Evolutionary conservation across 2,797 vertebrate genomes (phyloP), one percentile per base, ranked within the genome.

Genomic region (Fistularia tabacaria): DNA sequence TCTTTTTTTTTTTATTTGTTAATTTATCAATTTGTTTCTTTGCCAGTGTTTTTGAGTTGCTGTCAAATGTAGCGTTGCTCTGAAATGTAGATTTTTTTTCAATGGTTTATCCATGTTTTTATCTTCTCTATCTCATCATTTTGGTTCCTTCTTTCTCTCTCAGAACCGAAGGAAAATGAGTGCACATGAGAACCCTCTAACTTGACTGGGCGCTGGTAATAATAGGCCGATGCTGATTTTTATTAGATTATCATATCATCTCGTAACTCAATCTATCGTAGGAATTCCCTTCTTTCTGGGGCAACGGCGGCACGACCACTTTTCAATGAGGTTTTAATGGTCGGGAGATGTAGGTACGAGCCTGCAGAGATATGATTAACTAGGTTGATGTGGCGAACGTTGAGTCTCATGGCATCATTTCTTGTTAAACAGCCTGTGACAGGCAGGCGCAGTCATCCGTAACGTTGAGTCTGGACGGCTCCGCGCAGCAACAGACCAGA

Each of bases 191-290:
- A 68, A 69, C 14, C 10, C 49, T 74, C 49, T 50, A 51, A 57
- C 39, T 49, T 62, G 49, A 73, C 49, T 76, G 60, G 58, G 61
- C 46, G 60, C 15, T 45, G 49, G 48, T 62, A 65, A 76, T 68
- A 63, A 59, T 39, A 66, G 45, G 59, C 45, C 58, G 66, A 56
- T 36, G 59, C 54, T 65, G 51, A 68, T 81, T 70, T 66, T 58
- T 51, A 84, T 82, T 70, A 55, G 73, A 74, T 82, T 66, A 79
- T 74, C 62, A 59, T 58, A 64, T 54, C 66, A 68, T 53, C 36
- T 42, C 12, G 7, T 73, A 74, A 82, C 54, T 71, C 45, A 65
- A 63, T 83, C 76, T 64, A 25, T 53, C 39, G 39, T 10, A 36
- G 45, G 60, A 77, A 68, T 53, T 62, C 36, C 64, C 45, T 54